phyloP scores from a whole-genome alignment of 2,113 vertebrate genomes.

The Acrocephalus arundinaceus region DNA sequence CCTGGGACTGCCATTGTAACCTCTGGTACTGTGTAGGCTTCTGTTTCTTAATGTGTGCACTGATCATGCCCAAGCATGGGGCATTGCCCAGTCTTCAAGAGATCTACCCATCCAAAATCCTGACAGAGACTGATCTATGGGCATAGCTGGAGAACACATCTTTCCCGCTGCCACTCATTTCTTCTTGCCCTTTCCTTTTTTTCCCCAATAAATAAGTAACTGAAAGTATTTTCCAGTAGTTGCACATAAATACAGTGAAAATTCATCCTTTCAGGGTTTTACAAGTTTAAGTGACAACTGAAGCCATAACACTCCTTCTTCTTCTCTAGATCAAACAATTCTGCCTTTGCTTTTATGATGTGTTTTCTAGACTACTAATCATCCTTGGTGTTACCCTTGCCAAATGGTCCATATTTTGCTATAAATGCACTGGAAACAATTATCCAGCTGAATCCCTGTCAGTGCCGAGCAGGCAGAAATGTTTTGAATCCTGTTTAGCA shows the following conservation, averaged over 20 bases:
- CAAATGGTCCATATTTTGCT: not conserved
- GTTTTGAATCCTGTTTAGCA: not conserved
- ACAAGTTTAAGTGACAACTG: not conserved
- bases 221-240: not conserved
- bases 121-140: not conserved
- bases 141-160: not conserved
- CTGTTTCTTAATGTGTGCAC: not conserved
- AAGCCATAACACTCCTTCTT: not conserved
- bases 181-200: not conserved
- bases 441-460: not conserved
- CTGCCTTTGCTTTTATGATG: not conserved
- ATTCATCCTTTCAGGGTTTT: not conserved
- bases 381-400: not conserved
- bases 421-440: not conserved
- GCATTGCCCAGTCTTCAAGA: not conserved
- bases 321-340: not conserved
- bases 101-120: not conserved
- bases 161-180: not conserved
- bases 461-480: not conserved
- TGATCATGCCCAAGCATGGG: not conserved
- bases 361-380: not conserved
- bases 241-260: not conserved
- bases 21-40: not conserved
- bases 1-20: not conserved
- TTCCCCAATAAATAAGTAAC: not conserved